Evolutionary conservation across 1,140 invertebrate genomes (phyloP), one percentile per base, ranked within the genome.

Genomic region (Drosophila equinoxialis): DNA sequence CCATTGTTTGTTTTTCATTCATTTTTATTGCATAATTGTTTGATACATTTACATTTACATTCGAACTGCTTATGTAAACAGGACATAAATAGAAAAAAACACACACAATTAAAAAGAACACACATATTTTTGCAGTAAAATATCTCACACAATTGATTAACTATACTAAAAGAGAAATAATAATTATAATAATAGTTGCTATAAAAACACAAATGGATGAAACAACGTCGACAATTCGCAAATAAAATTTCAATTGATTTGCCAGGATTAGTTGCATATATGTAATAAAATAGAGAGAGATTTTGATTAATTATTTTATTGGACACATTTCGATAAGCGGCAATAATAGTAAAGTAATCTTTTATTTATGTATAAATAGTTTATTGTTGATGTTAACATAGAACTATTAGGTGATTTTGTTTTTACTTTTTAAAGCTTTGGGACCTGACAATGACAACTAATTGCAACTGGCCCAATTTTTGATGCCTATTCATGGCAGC

Each of bases 151-250:
- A 64, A 71, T 71, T 68, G 26, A 80, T 80, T 83, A 72, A 70
- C 74, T 72, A 63, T 71, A 71, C 63, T 86, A 80, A 83, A 89
- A 59, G 79, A 77, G 82, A 83, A 86, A 76, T 79, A 82, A 76
- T 62, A 67, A 67, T 55, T 73, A 37, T 71, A 41, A 51, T 71
- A 77, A 65, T 66, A 39, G 8, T 51, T 63, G 69, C 60, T 39
- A 57, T 58, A 42, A 65, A 62, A 59, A 30, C 30, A 30, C 30
- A 62, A 68, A 37, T 23, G 23, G 64, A 48, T 51, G 2, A 51
- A 51, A 51, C 45, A 51, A 51, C 7, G 10, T 23, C 17, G 20
- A 51, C 45, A 51, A 51, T 51, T 51, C 20, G 45, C 45, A 23
- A 51, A 51, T 51, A 10, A 51, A 51, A 23, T 51, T 17, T 11